phyloP scores from a whole-genome alignment of 92 coral and sea anemone genomes.

The Bergia puertoricense region DNA sequence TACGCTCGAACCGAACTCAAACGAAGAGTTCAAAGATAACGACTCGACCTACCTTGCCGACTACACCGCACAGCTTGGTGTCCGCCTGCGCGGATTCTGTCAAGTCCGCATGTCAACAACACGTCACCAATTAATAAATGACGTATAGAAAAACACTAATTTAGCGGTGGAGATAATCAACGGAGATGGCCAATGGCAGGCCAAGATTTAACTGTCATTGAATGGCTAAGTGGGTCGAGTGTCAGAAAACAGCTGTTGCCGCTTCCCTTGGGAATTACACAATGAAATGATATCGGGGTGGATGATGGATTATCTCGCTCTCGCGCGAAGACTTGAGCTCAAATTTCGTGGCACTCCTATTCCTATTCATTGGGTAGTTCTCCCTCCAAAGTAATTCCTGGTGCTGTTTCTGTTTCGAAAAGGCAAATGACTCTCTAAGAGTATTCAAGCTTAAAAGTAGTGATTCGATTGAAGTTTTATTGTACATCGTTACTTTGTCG shows the following conservation, averaged over 20 bases:
- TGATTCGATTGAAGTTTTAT: not conserved
- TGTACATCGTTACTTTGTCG: conserved; percentile 2
- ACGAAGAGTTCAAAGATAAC: conserved; percentile 44
- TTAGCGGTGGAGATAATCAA: conserved; percentile 51
- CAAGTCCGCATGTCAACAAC: conserved; percentile 82
- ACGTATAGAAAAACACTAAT: conserved; percentile 68
- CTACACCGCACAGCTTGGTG: conserved; percentile 29
- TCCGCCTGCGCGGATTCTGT: conserved; percentile 60
- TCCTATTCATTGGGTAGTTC: not conserved
- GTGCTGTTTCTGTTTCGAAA: conserved; percentile 22
- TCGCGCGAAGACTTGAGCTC: conserved; percentile 15
- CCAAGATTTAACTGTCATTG: conserved; percentile 35
- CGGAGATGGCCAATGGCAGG: conserved; percentile 34
- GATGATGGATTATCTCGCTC: conserved; percentile 2
- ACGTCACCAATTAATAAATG: conserved; percentile 88
- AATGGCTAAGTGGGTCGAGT: conserved; percentile 61
- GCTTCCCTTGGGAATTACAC: conserved; percentile 63
- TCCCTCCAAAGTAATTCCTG: not conserved
- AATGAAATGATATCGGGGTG: conserved; percentile 36
- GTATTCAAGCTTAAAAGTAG: conserved; percentile 1
- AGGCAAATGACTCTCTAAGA: conserved; percentile 3
- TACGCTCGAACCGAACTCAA: not conserved
- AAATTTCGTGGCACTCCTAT: conserved; percentile 21
- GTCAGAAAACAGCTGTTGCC: conserved; percentile 59
- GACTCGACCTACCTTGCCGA: conserved; percentile 38